Evolutionary conservation across 2,888 invertebrate species (phyloP).

Genomic region (Deilephila elpenor): DNA sequence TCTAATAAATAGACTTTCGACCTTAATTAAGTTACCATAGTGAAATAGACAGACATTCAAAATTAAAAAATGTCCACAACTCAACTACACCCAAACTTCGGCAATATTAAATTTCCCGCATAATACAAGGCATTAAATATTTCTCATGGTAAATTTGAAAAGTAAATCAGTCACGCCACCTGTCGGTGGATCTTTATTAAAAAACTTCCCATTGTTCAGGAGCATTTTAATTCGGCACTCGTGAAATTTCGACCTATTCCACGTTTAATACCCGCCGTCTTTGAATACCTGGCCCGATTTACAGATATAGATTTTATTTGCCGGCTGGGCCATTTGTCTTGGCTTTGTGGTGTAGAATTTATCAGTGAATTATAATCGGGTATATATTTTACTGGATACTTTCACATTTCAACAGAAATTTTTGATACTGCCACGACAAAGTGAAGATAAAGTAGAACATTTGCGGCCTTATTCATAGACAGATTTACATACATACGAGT

Average conservation of each 20-base stretch:
- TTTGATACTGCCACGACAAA: too few relatives aligned
- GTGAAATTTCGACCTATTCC: slow-evolving; percentile 50
- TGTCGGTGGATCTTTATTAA: slow-evolving; percentile 73
- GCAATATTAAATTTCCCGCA: slow-evolving; percentile 28
- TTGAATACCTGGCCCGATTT: background rate
- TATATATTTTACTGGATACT: too few relatives aligned
- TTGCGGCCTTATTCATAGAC: too few relatives aligned
- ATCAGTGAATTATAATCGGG: background rate
- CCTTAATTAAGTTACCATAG: background rate
- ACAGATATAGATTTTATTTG: background rate
- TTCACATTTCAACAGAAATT: too few relatives aligned
- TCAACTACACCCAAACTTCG: slow-evolving; percentile 14
- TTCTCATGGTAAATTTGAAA: slow-evolving; percentile 56
- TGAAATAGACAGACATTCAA: background rate
- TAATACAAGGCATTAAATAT: slow-evolving; percentile 33
- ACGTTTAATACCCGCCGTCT: background rate
- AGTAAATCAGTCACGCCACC: slow-evolving; percentile 74
- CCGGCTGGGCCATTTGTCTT: background rate
- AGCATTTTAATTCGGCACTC: slow-evolving; percentile 57
- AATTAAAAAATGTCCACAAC: slow-evolving; percentile 6
- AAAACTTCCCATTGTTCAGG: slow-evolving; percentile 69
- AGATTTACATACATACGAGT: too few relatives aligned
- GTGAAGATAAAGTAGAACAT: too few relatives aligned
- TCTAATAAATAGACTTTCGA: background rate
- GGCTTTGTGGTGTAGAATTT: background rate